Conservation (phyloP, 2,113 vertebrate species). For the Cromileptes altivelis region DNA sequence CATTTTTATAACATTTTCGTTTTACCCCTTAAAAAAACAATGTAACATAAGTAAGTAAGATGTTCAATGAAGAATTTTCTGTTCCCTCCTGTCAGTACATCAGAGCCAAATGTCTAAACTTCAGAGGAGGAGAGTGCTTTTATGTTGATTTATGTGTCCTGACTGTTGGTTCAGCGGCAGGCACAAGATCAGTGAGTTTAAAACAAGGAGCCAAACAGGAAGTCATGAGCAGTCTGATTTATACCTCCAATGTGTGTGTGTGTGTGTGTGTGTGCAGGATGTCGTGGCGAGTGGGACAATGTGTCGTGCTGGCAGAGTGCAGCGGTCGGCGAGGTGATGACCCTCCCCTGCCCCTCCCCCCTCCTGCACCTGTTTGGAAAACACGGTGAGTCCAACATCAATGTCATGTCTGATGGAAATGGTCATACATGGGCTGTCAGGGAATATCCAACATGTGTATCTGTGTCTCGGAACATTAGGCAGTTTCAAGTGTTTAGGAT, state of each 20-base stretch:
- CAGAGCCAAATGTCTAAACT: slow-evolving; percentile 8
- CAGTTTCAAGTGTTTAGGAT: no score
- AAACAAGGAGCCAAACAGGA: slow-evolving; percentile 41
- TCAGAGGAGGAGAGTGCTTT: slow-evolving; percentile 11
- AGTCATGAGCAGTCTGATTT: slow-evolving; percentile 10
- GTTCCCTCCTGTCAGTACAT: background rate
- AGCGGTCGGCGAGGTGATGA: slow-evolving; percentile 67
- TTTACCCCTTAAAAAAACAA: background rate
- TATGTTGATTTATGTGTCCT: slow-evolving; percentile 16
- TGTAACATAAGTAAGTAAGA: background rate
- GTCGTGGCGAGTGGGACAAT: slow-evolving; percentile 79
- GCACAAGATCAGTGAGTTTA: background rate
- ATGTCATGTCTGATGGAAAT: background rate
- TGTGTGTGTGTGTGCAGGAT: slow-evolving; percentile 73
- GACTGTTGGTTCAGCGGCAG: background rate
- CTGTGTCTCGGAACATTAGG: no score
- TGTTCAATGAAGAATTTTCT: background rate
- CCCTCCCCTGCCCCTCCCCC: slow-evolving; percentile 76
- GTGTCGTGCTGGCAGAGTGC: slow-evolving; percentile 79
- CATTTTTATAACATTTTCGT: background rate
- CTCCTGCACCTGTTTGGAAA: slow-evolving; percentile 77
- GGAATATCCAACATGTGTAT: no score
- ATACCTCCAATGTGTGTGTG: slow-evolving; percentile 9
- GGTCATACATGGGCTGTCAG: background rate
- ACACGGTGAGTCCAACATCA: slow-evolving; percentile 49